These are phyloP conservation scores for Nomada goodeniana DNA, from an alignment of 2,888 invertebrate genomes.

Conservation along the genomic window DNA sequence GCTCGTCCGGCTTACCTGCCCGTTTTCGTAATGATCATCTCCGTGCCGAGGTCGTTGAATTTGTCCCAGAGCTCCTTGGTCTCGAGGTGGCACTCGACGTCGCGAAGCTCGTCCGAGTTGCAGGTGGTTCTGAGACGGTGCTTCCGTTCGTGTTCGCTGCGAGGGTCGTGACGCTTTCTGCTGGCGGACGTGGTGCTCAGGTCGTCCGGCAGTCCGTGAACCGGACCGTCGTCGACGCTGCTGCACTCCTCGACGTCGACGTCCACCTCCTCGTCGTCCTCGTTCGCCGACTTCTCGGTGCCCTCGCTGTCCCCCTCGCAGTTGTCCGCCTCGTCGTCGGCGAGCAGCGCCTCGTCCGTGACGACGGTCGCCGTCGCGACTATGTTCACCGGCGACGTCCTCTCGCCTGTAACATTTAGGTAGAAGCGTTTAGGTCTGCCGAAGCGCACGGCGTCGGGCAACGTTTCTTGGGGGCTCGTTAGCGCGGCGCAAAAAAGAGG, in stretches of 20 bases:
- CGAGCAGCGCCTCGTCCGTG: constrained; percentile 83
- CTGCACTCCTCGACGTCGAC: constrained; percentile 87
- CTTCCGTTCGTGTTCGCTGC: constrained; percentile 74
- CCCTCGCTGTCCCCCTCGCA: constrained; percentile 86
- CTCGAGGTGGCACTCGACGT: constrained; percentile 90
- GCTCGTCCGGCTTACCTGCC: constrained; percentile 86
- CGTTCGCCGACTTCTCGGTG: constrained; percentile 84
- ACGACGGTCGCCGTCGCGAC: constrained; percentile 84
- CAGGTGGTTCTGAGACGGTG: constrained; percentile 85
- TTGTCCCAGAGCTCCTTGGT: constrained; percentile 94
- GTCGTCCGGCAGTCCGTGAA: constrained; percentile 73
- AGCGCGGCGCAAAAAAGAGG: not conserved
- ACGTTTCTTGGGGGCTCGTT: not conserved
- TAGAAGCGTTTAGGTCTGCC: not conserved
- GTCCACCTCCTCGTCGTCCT: constrained; percentile 85
- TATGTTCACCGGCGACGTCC: constrained; percentile 81
- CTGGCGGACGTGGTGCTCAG: constrained; percentile 37
- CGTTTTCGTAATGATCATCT: constrained; percentile 95
- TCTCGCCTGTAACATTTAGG: constrained; percentile 72
- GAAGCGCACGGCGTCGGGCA: no score
- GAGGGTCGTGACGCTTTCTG: constrained; percentile 66
- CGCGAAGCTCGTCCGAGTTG: constrained; percentile 88
- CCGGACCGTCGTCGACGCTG: constrained; percentile 85
- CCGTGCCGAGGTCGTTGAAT: constrained; percentile 91
- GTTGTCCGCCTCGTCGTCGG: constrained; percentile 85